A percentile compares a stretch with the other conserved stretches of the same genome.
Conservation (phyloP, 2,888 invertebrate species). For the Agrochola lota region DNA sequence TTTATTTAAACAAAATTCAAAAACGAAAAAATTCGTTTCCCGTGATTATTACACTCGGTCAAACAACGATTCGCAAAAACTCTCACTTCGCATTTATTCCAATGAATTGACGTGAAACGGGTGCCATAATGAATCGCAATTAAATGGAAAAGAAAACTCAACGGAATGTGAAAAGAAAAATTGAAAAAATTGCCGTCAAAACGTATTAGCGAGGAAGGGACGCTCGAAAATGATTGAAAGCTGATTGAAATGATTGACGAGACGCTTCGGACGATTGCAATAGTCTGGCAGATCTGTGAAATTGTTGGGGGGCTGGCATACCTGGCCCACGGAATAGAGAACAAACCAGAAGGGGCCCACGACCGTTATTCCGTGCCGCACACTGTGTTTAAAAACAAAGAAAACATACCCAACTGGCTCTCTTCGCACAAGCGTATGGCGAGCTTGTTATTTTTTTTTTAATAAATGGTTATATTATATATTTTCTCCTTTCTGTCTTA, state of each 20-base stretch:
- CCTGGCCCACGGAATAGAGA: conserved; percentile 6
- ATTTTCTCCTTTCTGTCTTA: not conserved
- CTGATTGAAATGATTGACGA: conserved; percentile 83
- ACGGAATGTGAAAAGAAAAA: conserved; percentile 59
- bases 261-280: conserved; percentile 69
- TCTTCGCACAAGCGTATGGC: not conserved
- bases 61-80: conserved; percentile 36
- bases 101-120: conserved; percentile 54
- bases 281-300: conserved; percentile 66
- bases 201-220: conserved; percentile 63
- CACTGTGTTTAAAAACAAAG: not conserved
- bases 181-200: conserved; percentile 63
- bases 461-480: not conserved
- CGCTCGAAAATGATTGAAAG: conserved; percentile 82
- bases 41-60: conserved; percentile 26
- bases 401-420: not conserved
- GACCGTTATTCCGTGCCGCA: not conserved
- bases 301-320: conserved; percentile 47
- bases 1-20: conserved; percentile 23
- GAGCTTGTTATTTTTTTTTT: too few relatives aligned
- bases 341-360: not conserved
- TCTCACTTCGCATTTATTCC: conserved; percentile 31
- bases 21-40: conserved; percentile 10
- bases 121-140: conserved; percentile 66
- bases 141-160: conserved; percentile 61